phyloP scores from a whole-genome alignment of 2,888 invertebrate genomes.

The Tenodera sinensis region DNA sequence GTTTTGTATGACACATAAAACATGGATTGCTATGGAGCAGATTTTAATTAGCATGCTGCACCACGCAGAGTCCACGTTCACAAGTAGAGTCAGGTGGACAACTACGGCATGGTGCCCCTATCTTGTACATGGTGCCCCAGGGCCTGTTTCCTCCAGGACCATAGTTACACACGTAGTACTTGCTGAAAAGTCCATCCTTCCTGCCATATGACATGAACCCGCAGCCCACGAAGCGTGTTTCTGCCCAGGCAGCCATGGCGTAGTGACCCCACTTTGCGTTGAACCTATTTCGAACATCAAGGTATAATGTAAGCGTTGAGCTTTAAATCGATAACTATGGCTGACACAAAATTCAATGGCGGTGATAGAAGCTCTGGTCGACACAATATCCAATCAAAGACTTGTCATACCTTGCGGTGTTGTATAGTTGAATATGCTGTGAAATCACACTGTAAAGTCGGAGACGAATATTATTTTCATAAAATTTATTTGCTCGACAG shows the following conservation, averaged over 20 bases:
- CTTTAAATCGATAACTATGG: background rate
- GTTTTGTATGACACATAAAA: too few relatives aligned
- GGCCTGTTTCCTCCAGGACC: conserved; percentile 43
- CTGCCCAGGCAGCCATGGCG: conserved; percentile 51
- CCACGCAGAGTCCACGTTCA: background rate
- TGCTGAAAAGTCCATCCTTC: conserved; percentile 40
- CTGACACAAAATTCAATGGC: too few relatives aligned
- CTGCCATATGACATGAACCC: conserved; percentile 45
- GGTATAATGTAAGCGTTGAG: background rate
- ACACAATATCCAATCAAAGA: too few relatives aligned
- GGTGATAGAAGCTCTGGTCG: too few relatives aligned
- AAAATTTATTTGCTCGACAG: too few relatives aligned
- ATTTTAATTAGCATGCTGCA: background rate
- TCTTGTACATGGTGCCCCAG: background rate
- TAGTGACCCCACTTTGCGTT: conserved; percentile 40
- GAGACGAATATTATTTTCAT: too few relatives aligned
- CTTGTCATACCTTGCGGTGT: too few relatives aligned
- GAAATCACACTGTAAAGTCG: too few relatives aligned
- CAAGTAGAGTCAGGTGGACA: background rate
- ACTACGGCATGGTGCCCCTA: background rate
- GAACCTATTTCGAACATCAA: background rate
- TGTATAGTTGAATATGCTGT: too few relatives aligned
- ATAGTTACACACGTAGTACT: conserved; percentile 46
- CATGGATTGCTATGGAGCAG: too few relatives aligned
- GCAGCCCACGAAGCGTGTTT: conserved; percentile 48